Evolutionary conservation across 1,140 invertebrate genomes (phyloP).

Genomic region (Dreissena polymorpha): DNA sequence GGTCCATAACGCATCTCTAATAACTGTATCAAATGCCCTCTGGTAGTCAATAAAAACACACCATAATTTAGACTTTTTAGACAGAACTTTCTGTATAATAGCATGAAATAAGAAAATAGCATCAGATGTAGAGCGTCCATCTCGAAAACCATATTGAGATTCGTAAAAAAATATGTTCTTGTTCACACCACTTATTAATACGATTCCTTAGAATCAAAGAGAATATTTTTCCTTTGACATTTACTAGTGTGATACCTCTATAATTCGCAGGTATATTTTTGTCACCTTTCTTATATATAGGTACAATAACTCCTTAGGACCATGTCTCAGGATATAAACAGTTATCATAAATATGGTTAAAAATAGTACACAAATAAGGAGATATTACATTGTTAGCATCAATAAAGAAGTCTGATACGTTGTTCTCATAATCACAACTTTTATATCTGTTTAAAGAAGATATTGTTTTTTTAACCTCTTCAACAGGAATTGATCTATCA

Average conservation of each 20-base stretch:
- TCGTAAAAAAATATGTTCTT: slow-evolving; percentile 29
- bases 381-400: slow-evolving; percentile 37
- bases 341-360: slow-evolving; percentile 38
- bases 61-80: slow-evolving; percentile 25
- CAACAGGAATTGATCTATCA: slow-evolving; percentile 22
- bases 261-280: slow-evolving; percentile 28
- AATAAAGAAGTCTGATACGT: slow-evolving; percentile 31
- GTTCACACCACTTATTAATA: slow-evolving; percentile 28
- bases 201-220: slow-evolving; percentile 32
- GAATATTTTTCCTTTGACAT: slow-evolving; percentile 28
- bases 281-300: slow-evolving; percentile 39
- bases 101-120: slow-evolving; percentile 38
- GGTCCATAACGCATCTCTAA: background rate
- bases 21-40: too few relatives aligned
- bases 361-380: background rate
- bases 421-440: too few relatives aligned
- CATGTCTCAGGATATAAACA: slow-evolving; percentile 26
- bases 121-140: slow-evolving; percentile 39
- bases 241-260: slow-evolving; percentile 35
- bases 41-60: too few relatives aligned
- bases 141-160: slow-evolving; percentile 29
- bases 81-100: slow-evolving; percentile 39
- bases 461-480: slow-evolving; percentile 30
- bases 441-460: slow-evolving; percentile 13
- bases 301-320: slow-evolving; percentile 9